Evolutionary conservation across 2,113 vertebrate genomes (phyloP).

Genomic region (Pogona vitticeps): DNA sequence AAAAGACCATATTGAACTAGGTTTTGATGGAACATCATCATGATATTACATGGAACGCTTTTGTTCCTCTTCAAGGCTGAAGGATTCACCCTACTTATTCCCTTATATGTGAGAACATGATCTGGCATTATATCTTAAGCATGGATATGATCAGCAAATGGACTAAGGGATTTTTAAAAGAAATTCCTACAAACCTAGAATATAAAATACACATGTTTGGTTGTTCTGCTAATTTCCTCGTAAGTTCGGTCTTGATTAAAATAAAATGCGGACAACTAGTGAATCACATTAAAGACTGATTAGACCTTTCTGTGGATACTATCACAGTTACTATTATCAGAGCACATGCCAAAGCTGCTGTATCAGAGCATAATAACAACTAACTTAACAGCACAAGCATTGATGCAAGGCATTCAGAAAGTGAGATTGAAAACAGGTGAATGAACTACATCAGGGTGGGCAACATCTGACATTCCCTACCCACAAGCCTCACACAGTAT

Average conservation of each 20-base stretch:
- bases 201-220: not conserved
- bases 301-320: not conserved
- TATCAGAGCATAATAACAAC: not conserved
- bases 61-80: not conserved
- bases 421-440: not conserved
- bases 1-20: not conserved
- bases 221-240: not conserved
- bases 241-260: constrained; percentile 2
- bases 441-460: not conserved
- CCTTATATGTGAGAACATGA: not conserved
- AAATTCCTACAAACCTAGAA: not conserved
- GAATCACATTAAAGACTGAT: not conserved
- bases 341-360: no score
- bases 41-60: not conserved
- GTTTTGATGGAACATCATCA: not conserved
- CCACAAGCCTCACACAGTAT: not conserved
- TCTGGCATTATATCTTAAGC: not conserved
- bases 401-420: not conserved
- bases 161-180: not conserved
- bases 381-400: not conserved
- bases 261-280: not conserved
- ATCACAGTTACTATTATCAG: not conserved
- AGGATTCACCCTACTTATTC: not conserved
- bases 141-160: not conserved
- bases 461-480: not conserved